Base-by-base conservation (phyloP, 2,113 vertebrate species). In the Sarotherodon lohbergeri region DNA sequence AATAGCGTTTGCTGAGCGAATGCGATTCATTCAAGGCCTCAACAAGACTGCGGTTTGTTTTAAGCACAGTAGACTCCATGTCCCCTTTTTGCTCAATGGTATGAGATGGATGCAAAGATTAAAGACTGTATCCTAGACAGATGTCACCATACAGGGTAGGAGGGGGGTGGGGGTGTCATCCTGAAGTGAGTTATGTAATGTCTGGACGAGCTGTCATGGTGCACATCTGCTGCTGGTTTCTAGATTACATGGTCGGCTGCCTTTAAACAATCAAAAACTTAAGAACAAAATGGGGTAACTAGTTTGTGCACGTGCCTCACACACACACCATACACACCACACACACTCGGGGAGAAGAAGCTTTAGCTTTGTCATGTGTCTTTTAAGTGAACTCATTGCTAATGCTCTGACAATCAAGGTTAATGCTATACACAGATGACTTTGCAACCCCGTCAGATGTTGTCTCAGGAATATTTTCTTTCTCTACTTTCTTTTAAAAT, bases 201-300 rank as follows among this genome's bases (percentile, higher is more conserved):
- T 93, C 87, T 91, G 92, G 87, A 91, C 57, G 13, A 85, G 73
- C 79, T 50, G 9, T 88, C 79, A 22, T 2, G 4, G 55, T 71
- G 54, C 86, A 93, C 90, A 95, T 93, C 87, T 93, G 90, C 73
- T 86, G 7, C 82, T 73, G 43, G n/a, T 92, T 89, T 86, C 17
- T 22, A 34, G 43, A 39, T 81, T 19, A 56, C 27, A 8, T 48
- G 27, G 57, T 73, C 29, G 5, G 48, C 34, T 46, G 48, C 63
- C 17, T 79, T 73, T 8, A 24, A 81, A 81, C 56, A 50, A 34
- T 84, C 16, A 55, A 27, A 73, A 85, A 41, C 19, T 59, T 50
- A 1, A n/a, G 41, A 55, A 82, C 6, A 61, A 76, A 86, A 84
- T 29, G 61, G 61, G 19, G 24, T 4, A 3, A 24, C 12, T 11